Evolutionary conservation across 2,113 vertebrate species (phyloP), one percentile per base, ranked within the genome.

Genomic region (Osmerus eperlanus): DNA sequence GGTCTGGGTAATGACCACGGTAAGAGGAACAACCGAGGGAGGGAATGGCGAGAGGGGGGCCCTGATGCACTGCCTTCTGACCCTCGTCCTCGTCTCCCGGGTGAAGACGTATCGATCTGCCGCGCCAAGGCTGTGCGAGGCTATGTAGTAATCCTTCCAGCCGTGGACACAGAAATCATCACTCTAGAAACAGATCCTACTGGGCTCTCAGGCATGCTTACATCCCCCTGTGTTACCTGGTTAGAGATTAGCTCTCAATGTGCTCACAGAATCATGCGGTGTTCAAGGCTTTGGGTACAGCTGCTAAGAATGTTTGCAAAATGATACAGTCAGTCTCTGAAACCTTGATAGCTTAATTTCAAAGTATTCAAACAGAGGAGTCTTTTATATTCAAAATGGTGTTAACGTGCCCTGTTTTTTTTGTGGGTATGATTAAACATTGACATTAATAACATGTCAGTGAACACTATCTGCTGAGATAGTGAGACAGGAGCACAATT

Each of bases 41-140:
- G 6, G 62, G 16, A 32, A 11, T 12, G 14, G 16, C 6, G 56
- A 21, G 14, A 21, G 23, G 52, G 23, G 19, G 13, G 21, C 14
- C 9, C 53, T 19, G 52, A 71, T 18, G 59, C 41, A 5, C 53
- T 61, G 69, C 29, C 51, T 73, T 72, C 13, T 72, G 29, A 73
- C 64, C 71, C n/a, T 12, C 16, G 47, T 61, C 51, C 59, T 53
- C 28, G 21, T 74, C 64, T 60, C 70, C 28, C 55, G 68, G 68
- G 68, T 72, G 70, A 59, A 61, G 53, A 21, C 59, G 28, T 77
- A 81, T 80, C 70, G 77, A 81, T 76, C 70, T 70, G 36, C 64
- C 61, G 67, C 47, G 68, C 66, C 11, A 21, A 64, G 12, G 15
- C 29, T 15, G 18, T 25, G 23, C 41, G 16, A 68, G 21, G 29